phyloP scores from a whole-genome alignment of 1,140 invertebrate genomes.

The Bombus pascuorum region DNA sequence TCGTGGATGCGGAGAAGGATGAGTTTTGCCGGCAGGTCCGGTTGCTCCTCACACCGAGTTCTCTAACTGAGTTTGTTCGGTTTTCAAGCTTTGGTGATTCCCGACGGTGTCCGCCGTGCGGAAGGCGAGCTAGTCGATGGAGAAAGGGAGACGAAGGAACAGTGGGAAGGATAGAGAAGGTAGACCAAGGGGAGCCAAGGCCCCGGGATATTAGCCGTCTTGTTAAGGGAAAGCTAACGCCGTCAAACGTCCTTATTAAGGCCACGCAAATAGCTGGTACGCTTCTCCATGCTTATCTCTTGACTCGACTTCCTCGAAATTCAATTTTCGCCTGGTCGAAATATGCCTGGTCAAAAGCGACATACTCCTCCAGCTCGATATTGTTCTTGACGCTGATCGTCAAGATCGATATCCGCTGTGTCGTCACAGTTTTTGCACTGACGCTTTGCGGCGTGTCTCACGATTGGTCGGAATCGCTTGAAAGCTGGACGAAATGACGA shows the following conservation, averaged over 20 bases:
- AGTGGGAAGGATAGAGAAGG: conserved; percentile 16
- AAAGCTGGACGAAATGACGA: background rate
- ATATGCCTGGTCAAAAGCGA: conserved; percentile 67
- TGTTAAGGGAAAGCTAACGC: conserved; percentile 70
- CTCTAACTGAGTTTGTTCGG: conserved; percentile 80
- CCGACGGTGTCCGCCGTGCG: conserved; percentile 67
- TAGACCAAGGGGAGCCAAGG: conserved; percentile 53
- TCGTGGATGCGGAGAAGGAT: conserved; percentile 7
- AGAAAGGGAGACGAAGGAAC: conserved; percentile 19
- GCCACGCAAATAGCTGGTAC: conserved; percentile 60
- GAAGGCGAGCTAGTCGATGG: conserved; percentile 49
- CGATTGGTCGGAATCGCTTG: background rate
- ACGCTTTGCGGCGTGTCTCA: background rate
- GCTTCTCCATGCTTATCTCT: conserved; percentile 50
- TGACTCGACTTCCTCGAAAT: conserved; percentile 58
- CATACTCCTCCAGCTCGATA: conserved; percentile 28
- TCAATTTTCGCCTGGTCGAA: conserved; percentile 69
- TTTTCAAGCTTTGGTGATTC: conserved; percentile 79
- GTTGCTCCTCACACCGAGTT: conserved; percentile 60
- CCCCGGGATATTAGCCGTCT: conserved; percentile 75
- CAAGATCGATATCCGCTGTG: conserved; percentile 13
- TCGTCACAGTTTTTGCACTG: conserved; percentile 31
- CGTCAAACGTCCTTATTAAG: conserved; percentile 74
- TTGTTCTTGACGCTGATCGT: conserved; percentile 35
- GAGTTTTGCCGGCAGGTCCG: conserved; percentile 34